phyloP scores from a whole-genome alignment of 2,113 vertebrate species.

The Coreoperca whiteheadi region DNA sequence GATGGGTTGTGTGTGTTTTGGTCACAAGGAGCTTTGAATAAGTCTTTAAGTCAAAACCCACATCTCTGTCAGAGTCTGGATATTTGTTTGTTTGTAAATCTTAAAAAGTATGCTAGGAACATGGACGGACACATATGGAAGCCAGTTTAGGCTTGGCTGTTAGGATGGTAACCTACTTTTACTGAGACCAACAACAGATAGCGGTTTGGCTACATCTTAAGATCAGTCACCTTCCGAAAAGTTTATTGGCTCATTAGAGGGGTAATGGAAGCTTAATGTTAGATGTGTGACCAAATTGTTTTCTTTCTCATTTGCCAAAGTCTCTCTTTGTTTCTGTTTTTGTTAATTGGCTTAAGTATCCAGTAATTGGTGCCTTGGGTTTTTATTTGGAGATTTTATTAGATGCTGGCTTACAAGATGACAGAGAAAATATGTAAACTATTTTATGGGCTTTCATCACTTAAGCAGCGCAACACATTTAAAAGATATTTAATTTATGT shows the following conservation, averaged over 20 bases:
- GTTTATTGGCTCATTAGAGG: constrained; percentile 73
- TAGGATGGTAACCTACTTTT: constrained; percentile 51
- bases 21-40: constrained; percentile 48
- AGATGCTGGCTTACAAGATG: constrained; percentile 57
- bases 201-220: constrained; percentile 56
- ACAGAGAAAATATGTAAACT: constrained; percentile 56
- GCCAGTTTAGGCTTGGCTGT: constrained; percentile 51
- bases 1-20: constrained; percentile 17
- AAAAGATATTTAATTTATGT: constrained; percentile 23
- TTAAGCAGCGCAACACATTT: constrained; percentile 26
- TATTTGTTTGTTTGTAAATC: constrained; percentile 65
- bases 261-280: constrained; percentile 58
- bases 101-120: constrained; percentile 45
- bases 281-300: constrained; percentile 68
- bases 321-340: constrained; percentile 62
- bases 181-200: constrained; percentile 57
- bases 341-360: constrained; percentile 59
- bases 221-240: constrained; percentile 49
- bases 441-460: constrained; percentile 65
- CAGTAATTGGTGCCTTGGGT: constrained; percentile 55
- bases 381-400: constrained; percentile 69
- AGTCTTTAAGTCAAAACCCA: constrained; percentile 26
- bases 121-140: constrained; percentile 62
- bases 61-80: constrained; percentile 27
- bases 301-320: constrained; percentile 52